Evolutionary conservation across 2,113 vertebrate genomes (phyloP).

Genomic region (Apteryx mantelli): DNA sequence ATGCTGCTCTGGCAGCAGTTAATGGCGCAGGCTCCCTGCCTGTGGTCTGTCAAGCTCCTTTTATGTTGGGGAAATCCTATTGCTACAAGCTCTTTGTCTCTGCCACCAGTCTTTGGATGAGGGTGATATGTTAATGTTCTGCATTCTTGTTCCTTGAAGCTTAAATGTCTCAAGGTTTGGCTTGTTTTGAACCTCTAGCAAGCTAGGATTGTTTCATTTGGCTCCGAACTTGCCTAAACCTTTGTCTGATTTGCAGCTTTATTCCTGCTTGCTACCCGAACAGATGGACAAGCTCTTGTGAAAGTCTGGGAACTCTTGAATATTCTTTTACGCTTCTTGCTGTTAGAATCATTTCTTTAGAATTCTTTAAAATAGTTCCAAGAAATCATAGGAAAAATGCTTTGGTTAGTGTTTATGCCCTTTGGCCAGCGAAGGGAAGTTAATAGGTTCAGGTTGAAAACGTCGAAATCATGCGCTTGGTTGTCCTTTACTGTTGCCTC

Average conservation of each 20-base stretch:
- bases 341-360: neutral
- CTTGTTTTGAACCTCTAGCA: neutral
- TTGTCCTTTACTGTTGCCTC: neutral
- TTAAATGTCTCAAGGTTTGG: neutral
- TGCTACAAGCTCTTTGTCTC: neutral
- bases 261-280: neutral
- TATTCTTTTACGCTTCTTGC: neutral
- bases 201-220: neutral
- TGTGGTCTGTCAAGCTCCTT: neutral
- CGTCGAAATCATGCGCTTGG: neutral
- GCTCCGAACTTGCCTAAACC: neutral
- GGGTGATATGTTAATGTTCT: neutral
- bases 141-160: neutral
- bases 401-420: neutral
- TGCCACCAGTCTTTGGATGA: neutral
- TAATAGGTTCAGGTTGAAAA: neutral
- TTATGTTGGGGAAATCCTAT: neutral
- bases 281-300: constrained; percentile 1
- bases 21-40: neutral
- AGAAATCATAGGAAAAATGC: neutral
- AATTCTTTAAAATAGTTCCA: neutral
- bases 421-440: neutral
- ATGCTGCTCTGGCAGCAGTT: neutral
- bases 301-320: neutral
- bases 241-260: neutral